Percentiles rank a stretch among this genome's conserved stretches.
Conservation (phyloP, 2,113 vertebrate species). For the Gallinago jamesoni region DNA sequence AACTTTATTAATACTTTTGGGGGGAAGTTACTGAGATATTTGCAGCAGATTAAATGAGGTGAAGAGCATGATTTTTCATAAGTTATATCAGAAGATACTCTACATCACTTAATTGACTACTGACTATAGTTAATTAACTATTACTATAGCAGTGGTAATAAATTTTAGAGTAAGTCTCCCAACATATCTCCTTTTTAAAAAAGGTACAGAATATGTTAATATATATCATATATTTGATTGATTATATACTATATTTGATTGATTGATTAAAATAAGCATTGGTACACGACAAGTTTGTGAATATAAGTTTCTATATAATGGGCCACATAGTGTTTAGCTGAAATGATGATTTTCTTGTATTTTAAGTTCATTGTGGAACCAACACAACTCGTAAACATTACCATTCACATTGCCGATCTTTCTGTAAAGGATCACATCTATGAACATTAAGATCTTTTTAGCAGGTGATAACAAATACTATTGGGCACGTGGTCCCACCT, state of each 20-base stretch:
- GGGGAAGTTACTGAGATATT: neutral
- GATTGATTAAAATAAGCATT: neutral
- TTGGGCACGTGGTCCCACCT: neutral
- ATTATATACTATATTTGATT: neutral
- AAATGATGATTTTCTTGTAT: slow-evolving; percentile 53
- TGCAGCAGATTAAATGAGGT: neutral
- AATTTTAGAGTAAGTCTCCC: neutral
- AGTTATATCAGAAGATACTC: neutral
- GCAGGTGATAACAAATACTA: slow-evolving; percentile 12
- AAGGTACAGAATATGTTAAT: neutral
- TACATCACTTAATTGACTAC: neutral
- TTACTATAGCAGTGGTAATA: neutral
- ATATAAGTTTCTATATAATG: slow-evolving; percentile 46
- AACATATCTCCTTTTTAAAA: neutral
- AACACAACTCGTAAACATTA: slow-evolving; percentile 63
- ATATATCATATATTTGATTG: neutral
- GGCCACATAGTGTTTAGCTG: slow-evolving; percentile 4
- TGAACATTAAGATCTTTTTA: slow-evolving; percentile 59
- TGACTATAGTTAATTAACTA: neutral
- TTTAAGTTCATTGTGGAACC: neutral
- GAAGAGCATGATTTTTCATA: neutral
- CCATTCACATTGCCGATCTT: slow-evolving; percentile 37
- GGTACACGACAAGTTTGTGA: neutral
- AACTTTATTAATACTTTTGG: neutral
- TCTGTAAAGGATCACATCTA: slow-evolving; percentile 33